Conservation (phyloP, 2,888 invertebrate genomes). For the Andrena trimmerana region DNA sequence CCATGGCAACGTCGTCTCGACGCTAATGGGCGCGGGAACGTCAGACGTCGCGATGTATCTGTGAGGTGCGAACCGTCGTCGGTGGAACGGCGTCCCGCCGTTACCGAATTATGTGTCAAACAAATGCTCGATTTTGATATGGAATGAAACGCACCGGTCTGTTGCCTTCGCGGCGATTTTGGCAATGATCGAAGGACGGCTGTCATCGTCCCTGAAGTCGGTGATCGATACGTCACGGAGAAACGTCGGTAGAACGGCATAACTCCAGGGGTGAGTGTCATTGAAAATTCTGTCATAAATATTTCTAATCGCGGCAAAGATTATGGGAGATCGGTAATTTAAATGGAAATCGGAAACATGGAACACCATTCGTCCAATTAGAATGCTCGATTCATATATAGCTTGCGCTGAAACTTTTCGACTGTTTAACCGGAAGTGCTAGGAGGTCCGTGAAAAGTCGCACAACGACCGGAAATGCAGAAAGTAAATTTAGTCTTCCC, state of each 20-base stretch:
- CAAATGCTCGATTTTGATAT: neutral
- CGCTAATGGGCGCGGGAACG: conserved; percentile 74
- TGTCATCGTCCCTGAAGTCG: neutral
- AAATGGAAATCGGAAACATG: neutral
- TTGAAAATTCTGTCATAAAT: neutral
- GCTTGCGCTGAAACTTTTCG: no score
- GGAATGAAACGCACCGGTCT: neutral
- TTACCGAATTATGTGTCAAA: conserved; percentile 40
- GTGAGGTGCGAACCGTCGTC: conserved; percentile 73
- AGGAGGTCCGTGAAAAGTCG: no score
- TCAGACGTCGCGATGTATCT: conserved; percentile 78
- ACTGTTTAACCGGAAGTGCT: neutral
- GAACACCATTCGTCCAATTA: no score
- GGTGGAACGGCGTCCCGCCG: conserved; percentile 66
- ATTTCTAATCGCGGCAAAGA: neutral
- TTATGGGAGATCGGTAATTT: neutral
- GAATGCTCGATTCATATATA: no score
- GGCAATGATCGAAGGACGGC: conserved; percentile 20
- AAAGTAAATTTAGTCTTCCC: neutral
- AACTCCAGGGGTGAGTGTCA: conserved; percentile 47
- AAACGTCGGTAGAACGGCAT: conserved; percentile 29
- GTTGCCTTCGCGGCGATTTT: neutral
- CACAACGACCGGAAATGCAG: neutral
- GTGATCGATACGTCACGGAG: conserved; percentile 45
- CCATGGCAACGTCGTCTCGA: conserved; percentile 55